These are phyloP conservation scores for Ptilorrhoa leucosticta DNA, from an alignment of 2,113 vertebrate species.

Conservation along the genomic window DNA sequence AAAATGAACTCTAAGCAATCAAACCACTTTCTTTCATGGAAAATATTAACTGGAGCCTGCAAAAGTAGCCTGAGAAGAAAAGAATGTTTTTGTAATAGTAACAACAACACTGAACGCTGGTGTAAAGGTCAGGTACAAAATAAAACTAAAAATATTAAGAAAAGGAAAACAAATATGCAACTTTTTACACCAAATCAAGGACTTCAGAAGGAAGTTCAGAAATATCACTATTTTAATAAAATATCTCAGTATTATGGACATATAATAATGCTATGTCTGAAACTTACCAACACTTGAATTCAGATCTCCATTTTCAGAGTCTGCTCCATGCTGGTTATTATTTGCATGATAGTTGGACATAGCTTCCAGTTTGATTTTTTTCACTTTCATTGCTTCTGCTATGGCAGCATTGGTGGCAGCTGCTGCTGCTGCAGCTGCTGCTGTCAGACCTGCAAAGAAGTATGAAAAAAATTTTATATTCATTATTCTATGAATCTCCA, in stretches of 20 bases:
- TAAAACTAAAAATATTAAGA: background rate
- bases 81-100: slow-evolving; percentile 21
- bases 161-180: background rate
- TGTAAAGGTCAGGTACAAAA: slow-evolving; percentile 1
- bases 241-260: background rate
- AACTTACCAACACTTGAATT: slow-evolving; percentile 93
- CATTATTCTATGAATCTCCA: slow-evolving; percentile 21
- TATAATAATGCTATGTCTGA: background rate
- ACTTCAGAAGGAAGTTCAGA: background rate
- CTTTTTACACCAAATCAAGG: background rate
- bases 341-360: slow-evolving; percentile 97
- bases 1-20: slow-evolving; percentile 61
- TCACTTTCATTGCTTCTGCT: slow-evolving; percentile 99
- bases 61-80: slow-evolving; percentile 3
- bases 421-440: slow-evolving; percentile 90
- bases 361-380: slow-evolving; percentile 99
- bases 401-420: slow-evolving; percentile 97
- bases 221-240: background rate
- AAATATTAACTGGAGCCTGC: slow-evolving; percentile 20
- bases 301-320: slow-evolving; percentile 96
- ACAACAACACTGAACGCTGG: background rate
- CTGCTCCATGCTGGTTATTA: slow-evolving; percentile 89
- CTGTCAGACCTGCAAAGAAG: slow-evolving; percentile 87
- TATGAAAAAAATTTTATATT: slow-evolving; percentile 49
- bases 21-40: slow-evolving; percentile 44